Conservation (phyloP, 1,140 invertebrate genomes). For the Ips typographus region DNA sequence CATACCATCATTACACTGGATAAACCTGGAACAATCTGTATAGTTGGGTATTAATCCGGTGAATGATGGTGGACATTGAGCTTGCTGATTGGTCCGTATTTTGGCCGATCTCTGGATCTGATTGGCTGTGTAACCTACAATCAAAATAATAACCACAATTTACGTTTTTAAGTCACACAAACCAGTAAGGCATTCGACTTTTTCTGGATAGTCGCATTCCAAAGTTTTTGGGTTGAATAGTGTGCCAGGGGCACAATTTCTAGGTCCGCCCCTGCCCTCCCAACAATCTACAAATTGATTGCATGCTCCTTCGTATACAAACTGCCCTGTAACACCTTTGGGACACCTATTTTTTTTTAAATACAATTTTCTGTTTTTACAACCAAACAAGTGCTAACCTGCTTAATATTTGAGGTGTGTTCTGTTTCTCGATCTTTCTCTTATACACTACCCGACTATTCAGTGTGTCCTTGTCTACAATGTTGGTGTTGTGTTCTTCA, state of each 20-base stretch:
- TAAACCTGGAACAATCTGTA: slow-evolving; percentile 63
- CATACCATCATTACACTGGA: slow-evolving; percentile 64
- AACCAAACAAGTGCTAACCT: slow-evolving; percentile 13
- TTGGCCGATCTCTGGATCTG: slow-evolving; percentile 19
- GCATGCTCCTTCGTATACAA: slow-evolving; percentile 64
- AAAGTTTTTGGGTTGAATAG: slow-evolving; percentile 64
- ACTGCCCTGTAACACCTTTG: slow-evolving; percentile 57
- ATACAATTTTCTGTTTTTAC: background rate
- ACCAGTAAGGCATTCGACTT: slow-evolving; percentile 60
- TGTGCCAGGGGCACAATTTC: slow-evolving; percentile 67
- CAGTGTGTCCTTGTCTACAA: slow-evolving; percentile 29
- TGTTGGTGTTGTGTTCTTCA: slow-evolving; percentile 25
- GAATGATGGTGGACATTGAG: slow-evolving; percentile 53
- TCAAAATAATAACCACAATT: background rate
- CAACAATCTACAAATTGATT: slow-evolving; percentile 70
- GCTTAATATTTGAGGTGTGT: slow-evolving; percentile 24
- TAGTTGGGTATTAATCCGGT: slow-evolving; percentile 64
- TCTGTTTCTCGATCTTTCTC: slow-evolving; percentile 23
- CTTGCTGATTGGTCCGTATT: slow-evolving; percentile 28
- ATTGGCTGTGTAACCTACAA: too few species aligned
- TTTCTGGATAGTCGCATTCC: slow-evolving; percentile 65
- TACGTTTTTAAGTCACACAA: background rate
- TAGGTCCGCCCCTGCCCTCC: slow-evolving; percentile 59
- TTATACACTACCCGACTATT: slow-evolving; percentile 32
- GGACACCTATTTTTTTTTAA: slow-evolving; percentile 53